These are phyloP conservation scores for Boleophthalmus pectinirostris DNA, from an alignment of 2,113 vertebrate species.

Conservation along the genomic window DNA sequence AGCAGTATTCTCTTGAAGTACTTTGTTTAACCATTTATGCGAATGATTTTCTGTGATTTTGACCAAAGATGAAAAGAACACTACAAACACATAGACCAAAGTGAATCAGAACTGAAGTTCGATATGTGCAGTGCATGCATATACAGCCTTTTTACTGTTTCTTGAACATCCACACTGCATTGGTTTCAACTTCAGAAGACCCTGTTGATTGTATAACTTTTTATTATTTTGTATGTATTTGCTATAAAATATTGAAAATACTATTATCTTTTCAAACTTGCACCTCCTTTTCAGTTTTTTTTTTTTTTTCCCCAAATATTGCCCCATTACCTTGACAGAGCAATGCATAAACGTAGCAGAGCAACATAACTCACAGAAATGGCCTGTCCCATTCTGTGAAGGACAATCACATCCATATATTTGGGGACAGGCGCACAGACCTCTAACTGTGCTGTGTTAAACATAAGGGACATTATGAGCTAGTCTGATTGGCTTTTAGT, in stretches of 20 bases:
- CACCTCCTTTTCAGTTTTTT: not conserved
- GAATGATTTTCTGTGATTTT: no score
- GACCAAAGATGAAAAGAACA: no score
- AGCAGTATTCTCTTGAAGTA: no score
- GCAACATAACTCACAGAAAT: constrained; percentile 40
- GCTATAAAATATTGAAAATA: not conserved
- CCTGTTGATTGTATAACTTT: no score
- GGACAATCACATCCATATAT: constrained; percentile 24
- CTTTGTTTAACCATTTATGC: no score
- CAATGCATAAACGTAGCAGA: constrained; percentile 7
- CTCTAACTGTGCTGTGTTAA: constrained; percentile 15
- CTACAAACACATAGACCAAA: no score
- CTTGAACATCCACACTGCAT: no score
- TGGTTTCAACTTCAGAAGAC: no score
- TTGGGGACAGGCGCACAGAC: constrained; percentile 32
- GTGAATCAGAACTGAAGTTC: no score
- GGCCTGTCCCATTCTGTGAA: constrained; percentile 32
- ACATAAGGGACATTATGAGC: constrained; percentile 37
- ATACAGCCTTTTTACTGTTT: no score
- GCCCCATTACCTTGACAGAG: not conserved
- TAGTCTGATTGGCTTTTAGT: constrained; percentile 35
- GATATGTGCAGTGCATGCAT: no score
- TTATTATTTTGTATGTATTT: not conserved
- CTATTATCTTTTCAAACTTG: not conserved
- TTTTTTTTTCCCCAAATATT: not conserved